Base-by-base conservation (phyloP, 2,113 vertebrate species). In the Tragelaphus scriptus region DNA sequence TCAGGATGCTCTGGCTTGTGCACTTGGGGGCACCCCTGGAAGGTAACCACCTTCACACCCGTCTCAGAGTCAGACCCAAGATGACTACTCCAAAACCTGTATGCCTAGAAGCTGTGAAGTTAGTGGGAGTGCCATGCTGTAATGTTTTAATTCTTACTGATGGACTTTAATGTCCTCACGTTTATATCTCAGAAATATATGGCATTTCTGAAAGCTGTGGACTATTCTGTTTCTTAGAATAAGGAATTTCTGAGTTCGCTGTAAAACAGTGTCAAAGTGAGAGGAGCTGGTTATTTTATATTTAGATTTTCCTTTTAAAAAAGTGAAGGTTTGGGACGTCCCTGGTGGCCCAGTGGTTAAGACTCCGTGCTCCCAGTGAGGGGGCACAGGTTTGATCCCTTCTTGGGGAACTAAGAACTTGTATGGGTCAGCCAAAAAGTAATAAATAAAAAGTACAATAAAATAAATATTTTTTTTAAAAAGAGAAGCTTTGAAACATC, bases 181-280 rank as follows among this genome's bases (percentile, higher is more conserved):
- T 16, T 0, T 15, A 1, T n/a, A 47, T 55, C 5, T 4, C 68
- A 75, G n/a, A 75, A 75, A 44, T 17, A 8, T 1, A 2, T 5
- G 28, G 44, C 36, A 11, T 77, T 82, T 93, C 88, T 32, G 23
- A 44, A 79, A 44, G 30, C 26, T 11, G 0, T 10, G 5, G 53
- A 9, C 40, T 28, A 0, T 55, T 25, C 9, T 30, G 4, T 71
- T 91, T 82, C 88, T 63, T 61, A 12, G 30, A 79, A 53, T 51
- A 51, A 71, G 81, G 56, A 59, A n/a, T 47, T 49, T 49, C 15
- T 9, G 55, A 40, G 56, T 92, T 84, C 30, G 7, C 40, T 51
- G 1, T 28, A 26, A 55, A 92, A 49, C 26, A 26, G 13, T 0
- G 0, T 63, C 87, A 75, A 9, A n/a, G 51, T 21, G 28, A 82